A percentile compares a stretch with the other conserved stretches of the same genome.
Conservation (phyloP, 2,888 invertebrate genomes). For the Thalpophila matura region DNA sequence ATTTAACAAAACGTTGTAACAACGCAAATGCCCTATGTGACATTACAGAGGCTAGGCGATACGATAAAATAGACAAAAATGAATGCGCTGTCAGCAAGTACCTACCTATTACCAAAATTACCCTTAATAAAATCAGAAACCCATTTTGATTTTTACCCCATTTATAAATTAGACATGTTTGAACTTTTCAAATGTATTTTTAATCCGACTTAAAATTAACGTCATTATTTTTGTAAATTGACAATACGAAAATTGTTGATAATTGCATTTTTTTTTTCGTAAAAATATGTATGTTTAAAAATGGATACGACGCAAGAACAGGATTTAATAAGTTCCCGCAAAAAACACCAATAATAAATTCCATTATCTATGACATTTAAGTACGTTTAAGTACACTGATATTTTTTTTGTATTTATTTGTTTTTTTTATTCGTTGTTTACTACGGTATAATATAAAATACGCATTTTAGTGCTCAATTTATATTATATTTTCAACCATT, state of each 20-base stretch:
- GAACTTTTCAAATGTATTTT: slow-evolving; percentile 3
- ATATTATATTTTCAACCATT: slow-evolving; percentile 74
- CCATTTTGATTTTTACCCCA: slow-evolving; percentile 6
- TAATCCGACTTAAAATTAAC: background rate
- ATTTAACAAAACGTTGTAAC: slow-evolving; percentile 69
- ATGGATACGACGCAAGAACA: slow-evolving; percentile 82
- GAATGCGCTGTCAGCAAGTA: slow-evolving; percentile 86
- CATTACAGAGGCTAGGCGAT: slow-evolving; percentile 82
- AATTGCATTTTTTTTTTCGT: slow-evolving; percentile 48
- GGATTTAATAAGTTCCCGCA: slow-evolving; percentile 69
- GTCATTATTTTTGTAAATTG: slow-evolving; percentile 18
- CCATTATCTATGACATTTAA: slow-evolving; percentile 86
- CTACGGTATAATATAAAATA: slow-evolving; percentile 81
- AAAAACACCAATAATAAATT: slow-evolving; percentile 83
- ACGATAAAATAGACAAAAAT: slow-evolving; percentile 77
- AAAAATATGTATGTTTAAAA: slow-evolving; percentile 30
- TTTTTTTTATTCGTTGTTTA: slow-evolving; percentile 86
- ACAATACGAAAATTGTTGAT: slow-evolving; percentile 25
- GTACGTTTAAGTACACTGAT: slow-evolving; percentile 81
- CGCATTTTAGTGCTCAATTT: slow-evolving; percentile 69
- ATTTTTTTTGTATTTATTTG: slow-evolving; percentile 86
- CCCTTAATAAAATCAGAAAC: slow-evolving; percentile 9
- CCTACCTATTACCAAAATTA: slow-evolving; percentile 41
- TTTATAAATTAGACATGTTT: background rate
- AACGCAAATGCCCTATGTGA: slow-evolving; percentile 86